Percentiles rank a stretch among this genome's conserved stretches.
These are phyloP conservation scores for Stegana nigrithorax DNA, from an alignment of 2,888 invertebrate species.

Conservation along the genomic window DNA sequence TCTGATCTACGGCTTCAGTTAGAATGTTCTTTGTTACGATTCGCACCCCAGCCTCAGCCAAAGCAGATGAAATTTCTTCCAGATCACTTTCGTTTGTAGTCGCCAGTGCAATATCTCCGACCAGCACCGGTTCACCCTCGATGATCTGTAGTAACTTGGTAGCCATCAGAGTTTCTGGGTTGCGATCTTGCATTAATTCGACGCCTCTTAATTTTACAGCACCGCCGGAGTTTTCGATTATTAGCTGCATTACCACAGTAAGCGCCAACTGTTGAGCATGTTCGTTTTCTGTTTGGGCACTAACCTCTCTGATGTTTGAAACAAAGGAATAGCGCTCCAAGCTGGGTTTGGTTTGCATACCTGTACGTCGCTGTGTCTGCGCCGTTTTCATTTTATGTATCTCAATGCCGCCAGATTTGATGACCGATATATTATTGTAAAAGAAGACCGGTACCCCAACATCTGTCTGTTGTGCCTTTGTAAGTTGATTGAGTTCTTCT, in stretches of 20 bases:
- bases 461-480: slow-evolving; percentile 45
- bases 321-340: slow-evolving; percentile 87
- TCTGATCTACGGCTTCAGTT: slow-evolving; percentile 73
- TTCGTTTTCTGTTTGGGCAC: slow-evolving; percentile 70
- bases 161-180: slow-evolving; percentile 75
- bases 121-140: slow-evolving; percentile 80
- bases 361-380: slow-evolving; percentile 84
- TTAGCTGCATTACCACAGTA: slow-evolving; percentile 77
- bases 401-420: slow-evolving; percentile 87
- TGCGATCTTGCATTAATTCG: slow-evolving; percentile 74
- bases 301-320: slow-evolving; percentile 75
- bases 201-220: slow-evolving; percentile 78
- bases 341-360: slow-evolving; percentile 80
- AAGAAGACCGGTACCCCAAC: slow-evolving; percentile 74
- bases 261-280: slow-evolving; percentile 75
- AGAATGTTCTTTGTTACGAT: slow-evolving; percentile 74
- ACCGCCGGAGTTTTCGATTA: slow-evolving; percentile 80
- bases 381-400: slow-evolving; percentile 90
- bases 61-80: slow-evolving; percentile 69
- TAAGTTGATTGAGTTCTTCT: slow-evolving; percentile 60
- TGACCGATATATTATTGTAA: slow-evolving; percentile 78
- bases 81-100: slow-evolving; percentile 70
- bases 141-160: slow-evolving; percentile 74
- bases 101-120: slow-evolving; percentile 74
- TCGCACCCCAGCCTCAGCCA: slow-evolving; percentile 75